phyloP scores from a whole-genome alignment of 2,888 invertebrate genomes.

The Terebella lapidaria region DNA sequence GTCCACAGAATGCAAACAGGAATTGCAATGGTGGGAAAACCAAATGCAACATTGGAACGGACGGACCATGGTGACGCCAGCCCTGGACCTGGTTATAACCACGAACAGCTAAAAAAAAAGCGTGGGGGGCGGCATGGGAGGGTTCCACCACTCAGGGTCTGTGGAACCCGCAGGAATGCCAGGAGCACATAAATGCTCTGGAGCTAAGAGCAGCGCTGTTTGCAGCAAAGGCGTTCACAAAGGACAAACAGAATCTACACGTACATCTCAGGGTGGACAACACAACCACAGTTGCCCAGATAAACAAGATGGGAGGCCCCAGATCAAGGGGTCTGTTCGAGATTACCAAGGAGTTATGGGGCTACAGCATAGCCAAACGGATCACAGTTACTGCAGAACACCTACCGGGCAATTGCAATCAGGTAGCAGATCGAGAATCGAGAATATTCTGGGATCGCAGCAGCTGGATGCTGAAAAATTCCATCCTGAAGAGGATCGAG shows the following conservation, averaged over 20 bases:
- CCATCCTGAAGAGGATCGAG: not conserved
- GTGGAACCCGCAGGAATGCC: not conserved
- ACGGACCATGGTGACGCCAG: not conserved
- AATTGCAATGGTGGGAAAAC: not conserved
- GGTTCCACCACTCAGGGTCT: not conserved
- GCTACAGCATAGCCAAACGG: not conserved
- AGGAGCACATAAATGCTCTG: not conserved
- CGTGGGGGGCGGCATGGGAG: too few species aligned
- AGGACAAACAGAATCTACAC: not conserved
- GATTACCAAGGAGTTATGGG: not conserved
- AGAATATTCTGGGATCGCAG: not conserved
- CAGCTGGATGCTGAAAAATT: not conserved
- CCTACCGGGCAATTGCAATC: not conserved
- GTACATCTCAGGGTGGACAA: not conserved
- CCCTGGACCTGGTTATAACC: not conserved
- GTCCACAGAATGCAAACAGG: not conserved
- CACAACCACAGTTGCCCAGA: not conserved
- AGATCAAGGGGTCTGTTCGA: not conserved
- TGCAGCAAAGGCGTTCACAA: not conserved
- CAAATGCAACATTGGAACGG: too few species aligned
- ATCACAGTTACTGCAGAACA: not conserved
- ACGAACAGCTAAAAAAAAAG: too few species aligned
- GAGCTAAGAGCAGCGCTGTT: not conserved
- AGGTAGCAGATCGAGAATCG: not conserved
- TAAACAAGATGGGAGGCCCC: too few species aligned